Conservation (phyloP, 2,888 invertebrate species). For the Lissocephala sabroskyi region DNA sequence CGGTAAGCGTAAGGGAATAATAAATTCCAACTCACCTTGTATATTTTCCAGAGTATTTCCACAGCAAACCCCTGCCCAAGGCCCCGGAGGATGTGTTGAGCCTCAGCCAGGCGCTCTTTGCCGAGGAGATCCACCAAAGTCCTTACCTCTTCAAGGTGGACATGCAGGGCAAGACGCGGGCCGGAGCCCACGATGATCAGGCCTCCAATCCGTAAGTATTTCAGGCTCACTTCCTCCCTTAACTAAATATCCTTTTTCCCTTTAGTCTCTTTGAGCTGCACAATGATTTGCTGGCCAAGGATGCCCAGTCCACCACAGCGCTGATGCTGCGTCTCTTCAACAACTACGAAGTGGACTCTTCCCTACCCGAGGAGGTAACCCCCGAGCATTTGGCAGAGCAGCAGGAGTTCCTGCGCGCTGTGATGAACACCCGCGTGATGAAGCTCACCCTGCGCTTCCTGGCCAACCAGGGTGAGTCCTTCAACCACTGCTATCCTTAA, state of each 20-base stretch:
- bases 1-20: conserved; percentile 36
- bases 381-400: conserved; percentile 55
- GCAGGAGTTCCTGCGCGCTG: conserved; percentile 51
- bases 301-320: conserved; percentile 47
- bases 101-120: conserved; percentile 48
- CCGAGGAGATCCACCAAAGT: conserved; percentile 45
- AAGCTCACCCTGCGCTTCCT: conserved; percentile 57
- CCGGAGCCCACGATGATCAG: conserved; percentile 52
- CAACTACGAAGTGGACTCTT: conserved; percentile 57
- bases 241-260: no score
- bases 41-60: conserved; percentile 51
- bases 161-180: conserved; percentile 58
- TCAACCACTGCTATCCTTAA: no score
- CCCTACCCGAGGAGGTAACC: conserved; percentile 37
- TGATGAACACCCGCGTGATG: conserved; percentile 60
- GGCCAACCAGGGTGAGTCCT: conserved; percentile 30
- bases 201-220: conserved; percentile 60
- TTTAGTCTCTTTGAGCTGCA: conserved; percentile 56
- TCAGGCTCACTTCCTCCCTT: no score
- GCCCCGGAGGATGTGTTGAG: conserved; percentile 43
- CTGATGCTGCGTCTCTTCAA: conserved; percentile 56
- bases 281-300: conserved; percentile 40
- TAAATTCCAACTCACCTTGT: neutral
- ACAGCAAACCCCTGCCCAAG: conserved; percentile 43
- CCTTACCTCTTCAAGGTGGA: conserved; percentile 52